These are phyloP conservation scores for Neolamprologus tretocephalus DNA, from an alignment of 2,113 vertebrate genomes.

Conservation along the genomic window DNA sequence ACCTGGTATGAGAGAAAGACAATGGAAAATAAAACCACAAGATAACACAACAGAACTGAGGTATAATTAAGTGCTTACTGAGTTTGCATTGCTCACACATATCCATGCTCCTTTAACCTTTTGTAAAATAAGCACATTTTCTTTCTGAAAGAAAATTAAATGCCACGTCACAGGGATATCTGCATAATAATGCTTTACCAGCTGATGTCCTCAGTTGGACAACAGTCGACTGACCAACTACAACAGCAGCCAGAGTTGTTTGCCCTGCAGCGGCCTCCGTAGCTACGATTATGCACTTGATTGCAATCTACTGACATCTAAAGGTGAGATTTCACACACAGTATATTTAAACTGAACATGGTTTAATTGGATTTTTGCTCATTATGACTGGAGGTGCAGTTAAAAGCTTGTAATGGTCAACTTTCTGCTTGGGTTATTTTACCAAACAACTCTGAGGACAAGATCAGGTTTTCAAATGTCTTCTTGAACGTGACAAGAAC, in stretches of 20 bases:
- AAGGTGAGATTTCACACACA: not conserved
- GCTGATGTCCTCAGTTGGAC: not conserved
- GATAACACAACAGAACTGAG: not conserved
- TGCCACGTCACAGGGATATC: not conserved
- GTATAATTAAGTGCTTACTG: not conserved
- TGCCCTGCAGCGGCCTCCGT: rapidly evolving
- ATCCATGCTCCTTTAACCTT: not conserved
- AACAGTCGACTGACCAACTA: not conserved
- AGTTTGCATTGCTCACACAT: not conserved
- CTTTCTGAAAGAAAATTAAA: not conserved
- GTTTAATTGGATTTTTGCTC: not conserved
- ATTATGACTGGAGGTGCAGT: not conserved
- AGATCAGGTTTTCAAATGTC: not conserved
- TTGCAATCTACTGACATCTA: not conserved
- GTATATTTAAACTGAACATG: not conserved
- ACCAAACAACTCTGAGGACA: not conserved
- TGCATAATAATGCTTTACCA: not conserved
- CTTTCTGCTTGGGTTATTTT: not conserved
- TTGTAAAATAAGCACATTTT: not conserved
- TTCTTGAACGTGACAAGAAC: not conserved
- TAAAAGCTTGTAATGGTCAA: not conserved
- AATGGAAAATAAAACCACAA: not conserved
- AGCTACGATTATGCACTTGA: not conserved
- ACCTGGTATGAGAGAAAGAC: conserved; percentile 65
- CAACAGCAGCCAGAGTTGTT: not conserved